Conservation (phyloP, 2,888 invertebrate species). For the Linnaemya vulpina region DNA sequence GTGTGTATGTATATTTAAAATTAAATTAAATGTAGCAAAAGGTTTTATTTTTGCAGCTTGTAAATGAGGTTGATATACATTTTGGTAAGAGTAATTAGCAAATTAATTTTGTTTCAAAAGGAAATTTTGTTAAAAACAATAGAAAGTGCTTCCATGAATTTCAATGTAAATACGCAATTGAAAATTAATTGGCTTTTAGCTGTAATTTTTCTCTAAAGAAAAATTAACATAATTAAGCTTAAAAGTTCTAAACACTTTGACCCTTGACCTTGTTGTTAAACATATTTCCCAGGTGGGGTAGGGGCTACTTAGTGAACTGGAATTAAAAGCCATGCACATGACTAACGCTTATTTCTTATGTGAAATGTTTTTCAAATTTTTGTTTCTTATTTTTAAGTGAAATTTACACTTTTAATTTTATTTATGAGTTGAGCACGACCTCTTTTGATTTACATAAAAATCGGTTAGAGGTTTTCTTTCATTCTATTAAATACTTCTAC, state of each 20-base stretch:
- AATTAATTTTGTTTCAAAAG: background rate
- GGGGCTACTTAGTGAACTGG: too few relatives aligned
- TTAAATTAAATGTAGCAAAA: conserved; percentile 1
- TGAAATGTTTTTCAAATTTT: background rate
- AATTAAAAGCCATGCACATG: too few relatives aligned
- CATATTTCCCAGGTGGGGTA: too few relatives aligned
- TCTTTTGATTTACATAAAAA: too few relatives aligned
- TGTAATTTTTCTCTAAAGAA: background rate
- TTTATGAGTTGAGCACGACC: too few relatives aligned
- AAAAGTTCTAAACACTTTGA: conserved; percentile 7
- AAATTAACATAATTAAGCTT: background rate
- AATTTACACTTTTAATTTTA: background rate
- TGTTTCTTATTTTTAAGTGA: background rate
- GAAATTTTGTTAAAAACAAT: background rate
- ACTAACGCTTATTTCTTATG: too few relatives aligned
- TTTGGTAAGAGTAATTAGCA: background rate
- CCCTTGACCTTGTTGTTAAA: conserved; percentile 8
- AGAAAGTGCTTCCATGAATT: background rate
- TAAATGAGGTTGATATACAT: background rate
- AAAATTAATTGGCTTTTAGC: background rate
- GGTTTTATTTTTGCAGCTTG: background rate
- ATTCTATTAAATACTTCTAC: too few relatives aligned
- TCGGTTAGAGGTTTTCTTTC: too few relatives aligned
- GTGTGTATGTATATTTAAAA: background rate
- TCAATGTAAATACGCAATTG: background rate